Base-by-base conservation (phyloP, 2,888 invertebrate species). In the Sericinus montela region DNA sequence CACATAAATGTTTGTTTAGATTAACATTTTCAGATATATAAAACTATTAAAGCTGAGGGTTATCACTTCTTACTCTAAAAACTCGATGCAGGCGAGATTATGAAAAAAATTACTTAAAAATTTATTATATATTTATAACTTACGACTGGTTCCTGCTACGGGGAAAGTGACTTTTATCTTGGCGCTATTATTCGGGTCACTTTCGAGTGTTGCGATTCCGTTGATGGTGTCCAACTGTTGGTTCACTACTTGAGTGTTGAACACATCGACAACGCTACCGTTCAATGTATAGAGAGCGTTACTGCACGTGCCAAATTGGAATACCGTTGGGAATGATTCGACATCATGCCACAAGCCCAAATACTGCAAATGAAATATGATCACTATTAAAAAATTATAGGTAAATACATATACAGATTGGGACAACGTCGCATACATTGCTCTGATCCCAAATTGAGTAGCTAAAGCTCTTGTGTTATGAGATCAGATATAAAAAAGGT, bases 151-250 rank as follows among this genome's bases (percentile, higher is more conserved):
- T 53, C 90, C 86, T 72, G 81, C 73, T 43, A 90, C 86, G 14
- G 80, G 80, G 66, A 93, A 93, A 10, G 90, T 91, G 74, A 92
- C 93, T 0, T 90, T 83, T 0, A 93, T 89, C 13, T 91, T 87
- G 0, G 90, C 89, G 35, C 90, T 93, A 54, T 82, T 85, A 62
- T 92, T 92, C 0, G 90, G 89, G 0, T 90, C 89, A 30, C 89
- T 59, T 0, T 56, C 61, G 0, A 67, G 39, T 2, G 57, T 59
- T 6, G 78, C 85, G 1, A 54, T 48, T 3, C 81, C 84, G 1
- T 49, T 62, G 4, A 77, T 74, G 10, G 67, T 66, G n/a, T 67
- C 63, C 10, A 81, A 55, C 0, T 54, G 56, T 48, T 74, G 61
- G 50, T 72, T 60, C n/a, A 73, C 47, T 0, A 80, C 80, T 59